Evolutionary conservation across 2,797 vertebrate genomes (phyloP).

Genomic region (Numenius phaeopus): DNA sequence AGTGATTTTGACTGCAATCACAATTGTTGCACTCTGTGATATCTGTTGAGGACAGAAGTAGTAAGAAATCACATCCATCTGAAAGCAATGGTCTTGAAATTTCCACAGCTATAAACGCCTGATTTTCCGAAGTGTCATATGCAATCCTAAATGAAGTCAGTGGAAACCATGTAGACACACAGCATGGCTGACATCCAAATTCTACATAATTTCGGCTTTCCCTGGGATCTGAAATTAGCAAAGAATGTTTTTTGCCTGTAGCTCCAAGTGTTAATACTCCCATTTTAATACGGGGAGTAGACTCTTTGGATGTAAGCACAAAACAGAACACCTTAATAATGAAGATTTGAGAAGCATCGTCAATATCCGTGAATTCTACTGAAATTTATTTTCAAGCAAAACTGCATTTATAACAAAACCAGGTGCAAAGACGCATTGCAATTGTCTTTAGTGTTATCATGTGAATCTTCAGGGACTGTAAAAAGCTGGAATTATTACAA

Average conservation of each 20-base stretch:
- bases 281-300: not conserved
- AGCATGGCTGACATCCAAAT: not conserved
- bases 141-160: not conserved
- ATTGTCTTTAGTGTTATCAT: not conserved
- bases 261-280: not conserved
- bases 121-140: not conserved
- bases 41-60: not conserved
- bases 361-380: not conserved
- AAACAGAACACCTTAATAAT: not conserved
- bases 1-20: not conserved
- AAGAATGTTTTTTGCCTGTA: not conserved
- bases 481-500: not conserved
- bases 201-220: not conserved
- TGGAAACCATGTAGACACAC: not conserved
- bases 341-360: not conserved
- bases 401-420: not conserved
- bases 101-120: not conserved
- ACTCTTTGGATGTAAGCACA: not conserved
- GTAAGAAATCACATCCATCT: not conserved
- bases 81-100: not conserved
- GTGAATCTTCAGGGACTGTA: not conserved
- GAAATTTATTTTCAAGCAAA: not conserved
- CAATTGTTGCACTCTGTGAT: rapidly evolving
- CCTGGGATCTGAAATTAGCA: not conserved
- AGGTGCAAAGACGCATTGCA: rapidly evolving